A percentile compares a stretch with the other conserved stretches of the same genome.
These are phyloP conservation scores for Cephus sareptanus DNA, from an alignment of 2,888 invertebrate species.

Conservation along the genomic window DNA sequence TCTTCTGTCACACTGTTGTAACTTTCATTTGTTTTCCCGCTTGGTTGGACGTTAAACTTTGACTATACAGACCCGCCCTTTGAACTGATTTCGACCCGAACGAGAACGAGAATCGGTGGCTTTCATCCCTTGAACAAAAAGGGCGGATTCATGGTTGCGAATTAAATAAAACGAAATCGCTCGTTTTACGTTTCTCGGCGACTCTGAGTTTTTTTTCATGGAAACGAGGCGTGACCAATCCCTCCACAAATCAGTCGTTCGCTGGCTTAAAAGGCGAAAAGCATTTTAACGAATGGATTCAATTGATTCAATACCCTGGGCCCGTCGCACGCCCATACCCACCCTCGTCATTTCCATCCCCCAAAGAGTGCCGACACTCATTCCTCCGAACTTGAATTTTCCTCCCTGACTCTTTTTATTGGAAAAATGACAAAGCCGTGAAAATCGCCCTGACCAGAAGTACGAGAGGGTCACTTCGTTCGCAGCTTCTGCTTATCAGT, in stretches of 20 bases:
- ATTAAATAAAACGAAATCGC: conserved; percentile 12
- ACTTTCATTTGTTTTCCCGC: not conserved
- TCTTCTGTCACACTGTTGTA: not conserved
- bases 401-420: not conserved
- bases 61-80: not conserved
- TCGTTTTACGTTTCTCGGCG: conserved; percentile 11
- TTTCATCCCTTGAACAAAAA: not conserved
- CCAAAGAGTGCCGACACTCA: not conserved
- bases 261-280: conserved; percentile 11
- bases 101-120: not conserved
- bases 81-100: not conserved
- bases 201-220: not conserved
- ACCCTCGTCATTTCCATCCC: too few species aligned
- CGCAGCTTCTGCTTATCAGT: not conserved
- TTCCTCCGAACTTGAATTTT: not conserved
- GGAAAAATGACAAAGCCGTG: not conserved
- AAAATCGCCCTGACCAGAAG: not conserved
- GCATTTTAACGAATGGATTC: conserved; percentile 20
- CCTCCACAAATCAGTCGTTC: conserved; percentile 28
- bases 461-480: not conserved
- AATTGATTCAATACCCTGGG: conserved; percentile 20
- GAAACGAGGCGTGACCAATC: conserved; percentile 23
- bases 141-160: not conserved
- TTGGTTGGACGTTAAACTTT: not conserved
- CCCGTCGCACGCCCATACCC: too few species aligned